phyloP scores from a whole-genome alignment of 2,888 invertebrate genomes.

The Graphium colonna region DNA sequence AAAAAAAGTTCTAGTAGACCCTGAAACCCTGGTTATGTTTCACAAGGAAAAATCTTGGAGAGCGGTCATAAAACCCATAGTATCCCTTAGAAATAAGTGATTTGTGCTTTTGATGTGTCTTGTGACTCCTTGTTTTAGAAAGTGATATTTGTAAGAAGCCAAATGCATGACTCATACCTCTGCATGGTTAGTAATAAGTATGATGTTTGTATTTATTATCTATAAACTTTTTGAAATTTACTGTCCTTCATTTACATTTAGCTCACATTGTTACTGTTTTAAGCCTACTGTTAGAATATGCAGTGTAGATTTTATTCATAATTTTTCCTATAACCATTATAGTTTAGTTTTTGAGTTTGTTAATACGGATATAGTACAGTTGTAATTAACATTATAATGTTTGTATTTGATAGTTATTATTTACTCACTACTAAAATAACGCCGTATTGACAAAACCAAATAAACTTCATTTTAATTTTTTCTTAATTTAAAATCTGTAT shows the following conservation, averaged over 20 bases:
- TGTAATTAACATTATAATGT: no score
- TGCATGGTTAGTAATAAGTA: not conserved
- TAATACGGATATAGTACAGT: not conserved
- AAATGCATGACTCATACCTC: not conserved
- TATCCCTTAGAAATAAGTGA: slow-evolving; percentile 2
- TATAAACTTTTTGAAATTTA: no score
- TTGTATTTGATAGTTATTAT: not conserved
- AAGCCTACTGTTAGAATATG: not conserved
- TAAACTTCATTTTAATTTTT: not conserved
- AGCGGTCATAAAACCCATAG: slow-evolving; percentile 32
- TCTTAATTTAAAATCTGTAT: slow-evolving; percentile 4
- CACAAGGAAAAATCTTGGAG: slow-evolving; percentile 34
- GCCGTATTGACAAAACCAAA: slow-evolving; percentile 9
- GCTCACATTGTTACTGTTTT: not conserved
- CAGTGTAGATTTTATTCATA: not conserved
- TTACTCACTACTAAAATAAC: not conserved
- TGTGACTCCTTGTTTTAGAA: no score
- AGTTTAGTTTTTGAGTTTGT: not conserved
- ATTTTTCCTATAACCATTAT: not conserved
- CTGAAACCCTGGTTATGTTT: slow-evolving; percentile 43
- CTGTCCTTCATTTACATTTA: no score
- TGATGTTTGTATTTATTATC: no score
- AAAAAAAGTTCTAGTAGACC: slow-evolving; percentile 46
- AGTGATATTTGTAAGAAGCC: slow-evolving; percentile 11
- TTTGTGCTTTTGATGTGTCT: slow-evolving; percentile 20